Base-by-base conservation (phyloP, 2,113 vertebrate species). In the Eclectus roratus region DNA sequence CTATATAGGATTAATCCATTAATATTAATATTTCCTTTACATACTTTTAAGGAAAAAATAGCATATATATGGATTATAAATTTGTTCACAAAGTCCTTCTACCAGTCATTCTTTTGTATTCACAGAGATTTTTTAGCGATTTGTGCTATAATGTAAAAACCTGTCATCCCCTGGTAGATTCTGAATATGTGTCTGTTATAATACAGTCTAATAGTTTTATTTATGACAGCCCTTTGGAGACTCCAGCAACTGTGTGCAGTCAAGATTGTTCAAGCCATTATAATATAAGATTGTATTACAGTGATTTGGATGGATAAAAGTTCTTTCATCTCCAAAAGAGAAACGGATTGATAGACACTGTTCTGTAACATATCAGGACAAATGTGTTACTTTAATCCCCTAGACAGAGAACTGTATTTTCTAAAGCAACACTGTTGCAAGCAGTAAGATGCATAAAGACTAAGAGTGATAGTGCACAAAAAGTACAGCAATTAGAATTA, bases 211-310 rank as follows among this genome's bases (percentile, higher is more conserved):
- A 95, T 58, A 76, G 68, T 85, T 96, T 91, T 96, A 95, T 96
- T 96, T 96, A 91, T 92, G 78, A 84, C 56, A 87, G 91, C 80
- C 66, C 85, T 93, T 95, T 87, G 65, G 81, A 96, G 63, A 91
- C 70, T 95, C 50, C 41, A 90, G 72, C 55, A 93, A 96, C 88
- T 63, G 41, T 41, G 35, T 10, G 21, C 55, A 93, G 66, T 78
- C 77, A 91, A 83, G 76, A 97, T 47, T 93, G 88, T 82, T 95
- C 89, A 85, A 94, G 44, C 33, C 84, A 88, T 96, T 96, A 85
- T 41, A 91, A 92, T 71, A 84, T n/a, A 91, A 95, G 69, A 91
- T 84, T 86, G 61, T 85, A 81, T 68, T 89, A 80, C 80, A 92
- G 58, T 79, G 52, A 88, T 70, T 86, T 95, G 77, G 93, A 91